phyloP scores from a whole-genome alignment of 2,797 vertebrate genomes.

The Megaceryle alcyon region DNA sequence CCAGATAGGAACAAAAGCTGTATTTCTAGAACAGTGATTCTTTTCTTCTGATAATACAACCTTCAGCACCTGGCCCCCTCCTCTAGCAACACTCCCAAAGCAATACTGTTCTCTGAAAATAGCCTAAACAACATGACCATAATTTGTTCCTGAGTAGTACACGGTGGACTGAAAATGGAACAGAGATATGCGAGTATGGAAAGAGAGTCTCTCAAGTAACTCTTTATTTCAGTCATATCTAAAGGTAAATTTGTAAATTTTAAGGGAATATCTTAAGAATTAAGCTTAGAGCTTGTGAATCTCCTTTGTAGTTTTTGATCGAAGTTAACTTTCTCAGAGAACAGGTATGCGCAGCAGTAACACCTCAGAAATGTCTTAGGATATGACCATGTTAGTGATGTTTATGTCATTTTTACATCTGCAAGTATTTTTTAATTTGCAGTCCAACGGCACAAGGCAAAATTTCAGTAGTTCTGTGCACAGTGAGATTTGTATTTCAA shows the following conservation, averaged over 20 bases:
- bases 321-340: conserved; percentile 5
- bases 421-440: neutral
- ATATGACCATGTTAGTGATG: neutral
- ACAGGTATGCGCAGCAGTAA: conserved; percentile 4
- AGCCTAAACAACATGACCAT: neutral
- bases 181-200: neutral
- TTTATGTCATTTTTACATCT: neutral
- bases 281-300: neutral
- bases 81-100: neutral
- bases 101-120: neutral
- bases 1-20: neutral
- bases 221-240: conserved; percentile 6
- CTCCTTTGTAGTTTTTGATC: neutral
- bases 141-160: neutral
- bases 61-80: neutral
- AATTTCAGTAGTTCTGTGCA: conserved; percentile 40
- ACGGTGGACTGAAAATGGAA: neutral
- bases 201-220: neutral
- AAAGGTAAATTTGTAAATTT: conserved; percentile 19
- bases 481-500: neutral
- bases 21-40: neutral
- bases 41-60: neutral
- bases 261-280: neutral
- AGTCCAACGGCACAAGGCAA: neutral
- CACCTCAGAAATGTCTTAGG: neutral